Base-by-base conservation (phyloP, 2,888 invertebrate species). In the Apodemia mormo region DNA sequence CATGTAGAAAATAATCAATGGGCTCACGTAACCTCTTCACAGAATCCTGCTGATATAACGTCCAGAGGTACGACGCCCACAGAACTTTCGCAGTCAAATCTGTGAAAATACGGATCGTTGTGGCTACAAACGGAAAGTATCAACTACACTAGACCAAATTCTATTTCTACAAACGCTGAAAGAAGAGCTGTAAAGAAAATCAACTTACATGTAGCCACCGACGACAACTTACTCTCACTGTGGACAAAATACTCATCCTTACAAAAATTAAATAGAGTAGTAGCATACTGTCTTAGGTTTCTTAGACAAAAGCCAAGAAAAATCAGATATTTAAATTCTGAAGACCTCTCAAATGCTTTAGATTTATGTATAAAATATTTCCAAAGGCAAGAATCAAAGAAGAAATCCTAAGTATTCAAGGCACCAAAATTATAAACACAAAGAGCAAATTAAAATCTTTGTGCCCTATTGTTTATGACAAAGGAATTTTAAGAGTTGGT, bases 1-100 rank as follows among this genome's bases (percentile, higher is more conserved):
- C 66, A 72, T 45, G n/a, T 77, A 49, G 70, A 75, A 10, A 73
- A 72, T 22, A 72, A 7, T 40, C 40, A 40, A 40, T 40, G 40
- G 40, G 40, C 40, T 40, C 40, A 40, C 40, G 40, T 40, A 7
- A 40, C 40, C 8, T 40, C 40, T 40, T 1, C 40, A 40, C 40
- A 40, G 40, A 40, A 40, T 7, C 40, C 74, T 7, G 68, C 72
- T 0, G 69, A 72, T 49, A 71, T 66, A 43, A 71, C 70, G 2
- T 73, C 70, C n/a, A 65, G 71, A 6, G 73, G 71, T 14, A 10
- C 68, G 14, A 37, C 10, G 22, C 56, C 54, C 6, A 2, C 29
- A 29, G 69, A 71, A 12, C 6, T 14, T 43, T 29, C 70, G 71
- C 12, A 52, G 49, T 12, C 68, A 68, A 9, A 14, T 56, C 14